Evolutionary conservation across 2,888 invertebrate genomes (phyloP).

Genomic region (Pristionchus arcanus): DNA sequence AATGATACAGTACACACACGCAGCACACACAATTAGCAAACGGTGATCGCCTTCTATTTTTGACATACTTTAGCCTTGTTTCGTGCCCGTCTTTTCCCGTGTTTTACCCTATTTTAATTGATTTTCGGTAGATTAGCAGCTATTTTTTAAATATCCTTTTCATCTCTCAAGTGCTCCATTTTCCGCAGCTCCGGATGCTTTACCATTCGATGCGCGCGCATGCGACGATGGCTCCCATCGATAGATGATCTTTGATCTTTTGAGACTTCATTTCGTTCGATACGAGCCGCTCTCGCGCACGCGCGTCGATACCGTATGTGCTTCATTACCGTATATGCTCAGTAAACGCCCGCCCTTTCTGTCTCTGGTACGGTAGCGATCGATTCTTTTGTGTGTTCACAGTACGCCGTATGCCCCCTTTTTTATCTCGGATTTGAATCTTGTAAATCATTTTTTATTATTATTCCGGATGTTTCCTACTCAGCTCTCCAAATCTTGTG

Average conservation of each 20-base stretch:
- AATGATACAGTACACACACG: neutral
- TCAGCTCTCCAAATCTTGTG: neutral
- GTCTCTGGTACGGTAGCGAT: conserved; percentile 46
- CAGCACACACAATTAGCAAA: conserved; percentile 16
- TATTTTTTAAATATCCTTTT: neutral
- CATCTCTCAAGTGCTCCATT: neutral
- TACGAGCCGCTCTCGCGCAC: neutral
- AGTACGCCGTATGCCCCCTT: neutral
- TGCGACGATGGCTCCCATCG: no score
- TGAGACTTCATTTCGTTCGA: neutral
- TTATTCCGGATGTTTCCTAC: neutral
- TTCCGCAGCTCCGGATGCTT: neutral
- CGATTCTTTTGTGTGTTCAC: conserved; percentile 36
- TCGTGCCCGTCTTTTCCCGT: neutral
- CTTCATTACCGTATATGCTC: conserved; percentile 43
- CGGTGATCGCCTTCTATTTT: conserved; percentile 13
- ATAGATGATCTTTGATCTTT: neutral
- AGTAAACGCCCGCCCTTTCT: neutral
- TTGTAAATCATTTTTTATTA: conserved; percentile 10
- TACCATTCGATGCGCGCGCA: conserved; percentile 20
- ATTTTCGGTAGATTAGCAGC: neutral
- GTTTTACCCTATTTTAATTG: conserved; percentile 6
- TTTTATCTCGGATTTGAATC: neutral
- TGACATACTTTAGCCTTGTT: neutral
- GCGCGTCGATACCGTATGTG: conserved; percentile 10